phyloP scores from a whole-genome alignment of 2,888 invertebrate species.

The Petrolisthes cinctipes region DNA sequence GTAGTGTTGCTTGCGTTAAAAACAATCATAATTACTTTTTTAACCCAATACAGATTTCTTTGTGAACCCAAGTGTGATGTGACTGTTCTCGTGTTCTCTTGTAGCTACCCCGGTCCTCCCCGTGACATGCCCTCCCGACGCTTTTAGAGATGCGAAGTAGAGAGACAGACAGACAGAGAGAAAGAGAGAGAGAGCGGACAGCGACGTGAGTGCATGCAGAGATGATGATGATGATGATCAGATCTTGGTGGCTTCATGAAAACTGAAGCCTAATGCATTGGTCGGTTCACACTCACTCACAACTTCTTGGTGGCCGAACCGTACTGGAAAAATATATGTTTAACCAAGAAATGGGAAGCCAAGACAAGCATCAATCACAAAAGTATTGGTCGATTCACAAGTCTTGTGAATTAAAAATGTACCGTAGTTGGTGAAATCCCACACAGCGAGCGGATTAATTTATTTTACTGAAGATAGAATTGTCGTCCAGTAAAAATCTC shows the following conservation, averaged over 20 bases:
- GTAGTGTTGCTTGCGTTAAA: not conserved
- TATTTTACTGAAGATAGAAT: too few species aligned
- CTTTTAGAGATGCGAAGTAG: conserved; percentile 65
- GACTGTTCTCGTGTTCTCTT: conserved; percentile 62
- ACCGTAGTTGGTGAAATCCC: not conserved
- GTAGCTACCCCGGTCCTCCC: conserved; percentile 66
- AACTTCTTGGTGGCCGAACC: not conserved
- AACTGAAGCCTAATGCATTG: not conserved
- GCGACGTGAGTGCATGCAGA: conserved; percentile 60
- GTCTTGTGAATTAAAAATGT: not conserved
- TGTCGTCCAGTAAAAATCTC: too few species aligned
- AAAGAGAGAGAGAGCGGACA: conserved; percentile 31
- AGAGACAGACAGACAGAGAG: not conserved
- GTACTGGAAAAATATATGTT: conserved; percentile 25
- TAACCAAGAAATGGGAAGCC: not conserved
- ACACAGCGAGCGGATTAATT: too few species aligned
- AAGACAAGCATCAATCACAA: not conserved
- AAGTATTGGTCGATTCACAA: not conserved
- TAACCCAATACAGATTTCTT: conserved; percentile 44
- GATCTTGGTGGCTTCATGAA: conserved; percentile 57
- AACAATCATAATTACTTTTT: conserved; percentile 30
- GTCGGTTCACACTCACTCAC: too few species aligned
- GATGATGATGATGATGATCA: conserved; percentile 59
- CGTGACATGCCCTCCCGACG: conserved; percentile 66
- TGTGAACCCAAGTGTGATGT: conserved; percentile 51